Base-by-base conservation (phyloP, 2,113 vertebrate genomes). In the Lepus europaeus region DNA sequence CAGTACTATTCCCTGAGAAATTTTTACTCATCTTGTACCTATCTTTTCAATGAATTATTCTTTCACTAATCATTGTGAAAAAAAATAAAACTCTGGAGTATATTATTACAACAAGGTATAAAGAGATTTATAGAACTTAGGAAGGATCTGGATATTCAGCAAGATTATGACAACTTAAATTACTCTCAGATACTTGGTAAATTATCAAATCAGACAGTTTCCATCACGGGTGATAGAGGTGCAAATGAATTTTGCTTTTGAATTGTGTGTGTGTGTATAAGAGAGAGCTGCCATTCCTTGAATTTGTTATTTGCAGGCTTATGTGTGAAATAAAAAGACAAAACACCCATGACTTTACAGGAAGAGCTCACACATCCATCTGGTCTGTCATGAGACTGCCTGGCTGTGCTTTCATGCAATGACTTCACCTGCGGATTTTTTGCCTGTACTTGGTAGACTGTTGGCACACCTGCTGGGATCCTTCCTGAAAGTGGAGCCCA, bases 21-120 rank as follows among this genome's bases (percentile, higher is more conserved):
- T n/a, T 56, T 72, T 84, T 84, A 61, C n/a, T 93, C 19, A 86
- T 16, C 33, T 91, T 93, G 20, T 39, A 12, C 56, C 14, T 78
- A 49, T 83, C 20, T 86, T 89, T 90, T 36, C 49, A 87, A 89
- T 56, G 93, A 61, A 81, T 85, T 73, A n/a, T 77, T 63, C 73
- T 66, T 53, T 85, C 23, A 69, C 45, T 63, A 39, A 64, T 80
- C 19, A 6, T 74, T 90, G 11, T 49, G 20, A 80, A 86, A 90
- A 53, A 94, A 83, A 88, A 80, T 64, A 19, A 90, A 25, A 77
- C 81, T 85, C 25, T 72, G 33, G 56, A 92, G 74, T 13, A 7
- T 77, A 25, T 61, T 92, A 11, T 89, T 82, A 36, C 95, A 63
- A 76, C 31, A 39, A 59, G 22, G 33, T 83, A n/a, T 51, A 89